A percentile compares a stretch with the other conserved stretches of the same genome.
Evolutionary conservation across 2,888 invertebrate genomes (phyloP).

Genomic region (Microctonus brassicae): DNA sequence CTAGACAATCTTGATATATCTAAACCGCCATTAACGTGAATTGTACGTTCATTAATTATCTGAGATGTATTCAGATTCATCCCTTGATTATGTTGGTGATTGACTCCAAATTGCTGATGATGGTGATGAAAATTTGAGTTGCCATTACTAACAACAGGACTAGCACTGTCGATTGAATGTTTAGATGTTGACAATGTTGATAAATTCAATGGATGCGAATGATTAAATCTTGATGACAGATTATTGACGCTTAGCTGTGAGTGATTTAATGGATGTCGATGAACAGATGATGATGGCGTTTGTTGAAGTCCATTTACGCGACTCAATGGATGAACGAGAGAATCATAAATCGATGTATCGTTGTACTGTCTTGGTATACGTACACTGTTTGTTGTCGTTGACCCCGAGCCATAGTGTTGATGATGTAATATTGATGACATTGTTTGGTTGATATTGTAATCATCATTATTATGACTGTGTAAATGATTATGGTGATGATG

Average conservation of each 20-base stretch:
- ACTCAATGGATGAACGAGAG: slow-evolving; percentile 44
- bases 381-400: slow-evolving; percentile 31
- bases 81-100: slow-evolving; percentile 44
- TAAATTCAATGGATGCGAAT: slow-evolving; percentile 62
- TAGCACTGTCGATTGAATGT: slow-evolving; percentile 67
- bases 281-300: slow-evolving; percentile 59
- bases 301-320: slow-evolving; percentile 40
- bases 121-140: slow-evolving; percentile 42
- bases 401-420: slow-evolving; percentile 42
- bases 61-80: slow-evolving; percentile 39
- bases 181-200: slow-evolving; percentile 66
- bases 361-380: slow-evolving; percentile 37
- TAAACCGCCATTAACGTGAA: slow-evolving; percentile 72
- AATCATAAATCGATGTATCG: slow-evolving; percentile 62
- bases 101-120: slow-evolving; percentile 44
- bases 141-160: slow-evolving; percentile 65
- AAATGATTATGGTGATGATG: slow-evolving; percentile 46
- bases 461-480: slow-evolving; percentile 36
- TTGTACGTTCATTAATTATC: slow-evolving; percentile 51
- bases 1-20: slow-evolving; percentile 73
- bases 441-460: slow-evolving; percentile 33
- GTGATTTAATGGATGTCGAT: slow-evolving; percentile 63
- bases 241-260: slow-evolving; percentile 69
- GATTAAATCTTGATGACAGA: slow-evolving; percentile 64
- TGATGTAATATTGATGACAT: slow-evolving; percentile 35